Conservation (phyloP, 2,797 vertebrate species). For the Tragelaphus eurycerus region DNA sequence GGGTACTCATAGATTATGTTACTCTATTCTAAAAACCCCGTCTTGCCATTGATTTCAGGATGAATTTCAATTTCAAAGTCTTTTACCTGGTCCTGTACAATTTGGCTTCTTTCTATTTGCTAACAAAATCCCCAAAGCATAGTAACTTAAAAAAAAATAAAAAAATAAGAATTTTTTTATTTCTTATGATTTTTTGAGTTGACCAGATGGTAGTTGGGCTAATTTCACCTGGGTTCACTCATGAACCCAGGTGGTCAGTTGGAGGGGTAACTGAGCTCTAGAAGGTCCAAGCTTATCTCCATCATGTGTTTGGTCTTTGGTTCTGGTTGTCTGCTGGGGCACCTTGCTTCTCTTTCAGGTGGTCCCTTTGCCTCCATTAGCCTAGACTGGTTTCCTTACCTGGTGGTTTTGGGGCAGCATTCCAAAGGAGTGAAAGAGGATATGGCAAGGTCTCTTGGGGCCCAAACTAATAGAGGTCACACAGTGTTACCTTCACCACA, state of each 20-base stretch:
- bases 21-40: constrained; percentile 2
- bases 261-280: neutral
- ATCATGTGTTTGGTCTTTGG: neutral
- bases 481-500: neutral
- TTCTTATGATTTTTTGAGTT: neutral
- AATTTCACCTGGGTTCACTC: neutral
- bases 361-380: neutral
- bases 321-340: neutral
- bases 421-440: neutral
- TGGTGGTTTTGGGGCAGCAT: neutral
- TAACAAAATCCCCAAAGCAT: neutral
- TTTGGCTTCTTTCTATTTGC: neutral
- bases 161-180: neutral
- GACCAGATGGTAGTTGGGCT: neutral
- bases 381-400: neutral
- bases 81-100: neutral
- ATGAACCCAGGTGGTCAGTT: neutral
- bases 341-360: neutral
- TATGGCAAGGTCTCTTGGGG: neutral
- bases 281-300: neutral
- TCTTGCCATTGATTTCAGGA: neutral
- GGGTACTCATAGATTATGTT: neutral
- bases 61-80: neutral
- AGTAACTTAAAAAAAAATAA: neutral
- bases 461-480: neutral